phyloP scores from a whole-genome alignment of 2,888 invertebrate species.

The Limnephilus lunatus region DNA sequence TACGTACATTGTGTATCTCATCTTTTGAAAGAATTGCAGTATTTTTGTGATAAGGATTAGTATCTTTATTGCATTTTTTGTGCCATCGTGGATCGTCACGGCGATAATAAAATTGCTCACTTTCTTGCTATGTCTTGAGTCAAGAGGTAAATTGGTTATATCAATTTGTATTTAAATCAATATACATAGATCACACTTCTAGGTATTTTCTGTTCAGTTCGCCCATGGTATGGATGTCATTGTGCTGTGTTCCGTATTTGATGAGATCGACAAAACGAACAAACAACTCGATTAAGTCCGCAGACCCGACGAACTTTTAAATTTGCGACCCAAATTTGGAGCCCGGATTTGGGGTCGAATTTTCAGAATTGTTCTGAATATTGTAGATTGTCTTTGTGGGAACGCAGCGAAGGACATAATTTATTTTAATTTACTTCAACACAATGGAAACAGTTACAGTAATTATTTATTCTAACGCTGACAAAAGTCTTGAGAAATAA shows the following conservation, averaged over 20 bases:
- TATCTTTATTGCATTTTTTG: no score
- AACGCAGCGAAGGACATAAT: neutral
- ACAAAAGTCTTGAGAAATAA: neutral
- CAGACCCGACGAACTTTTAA: slow-evolving; percentile 12
- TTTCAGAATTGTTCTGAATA: neutral
- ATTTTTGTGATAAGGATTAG: no score
- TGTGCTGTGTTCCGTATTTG: neutral
- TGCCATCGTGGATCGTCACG: no score
- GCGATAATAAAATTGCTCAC: no score
- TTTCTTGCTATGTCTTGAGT: no score
- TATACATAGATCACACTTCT: no score
- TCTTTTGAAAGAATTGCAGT: no score
- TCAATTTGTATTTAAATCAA: no score
- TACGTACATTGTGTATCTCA: no score
- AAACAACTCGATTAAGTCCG: slow-evolving; percentile 28
- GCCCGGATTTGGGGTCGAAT: neutral
- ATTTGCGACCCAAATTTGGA: slow-evolving; percentile 14
- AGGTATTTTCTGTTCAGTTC: neutral
- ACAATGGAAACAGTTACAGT: no score
- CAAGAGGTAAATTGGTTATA: no score
- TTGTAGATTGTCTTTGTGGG: neutral
- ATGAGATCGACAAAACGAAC: slow-evolving; percentile 20
- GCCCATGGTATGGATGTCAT: neutral
- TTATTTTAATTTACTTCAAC: neutral
- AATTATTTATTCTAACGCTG: neutral